Conservation (phyloP, 2,797 vertebrate genomes). For the Alectoris magna region DNA sequence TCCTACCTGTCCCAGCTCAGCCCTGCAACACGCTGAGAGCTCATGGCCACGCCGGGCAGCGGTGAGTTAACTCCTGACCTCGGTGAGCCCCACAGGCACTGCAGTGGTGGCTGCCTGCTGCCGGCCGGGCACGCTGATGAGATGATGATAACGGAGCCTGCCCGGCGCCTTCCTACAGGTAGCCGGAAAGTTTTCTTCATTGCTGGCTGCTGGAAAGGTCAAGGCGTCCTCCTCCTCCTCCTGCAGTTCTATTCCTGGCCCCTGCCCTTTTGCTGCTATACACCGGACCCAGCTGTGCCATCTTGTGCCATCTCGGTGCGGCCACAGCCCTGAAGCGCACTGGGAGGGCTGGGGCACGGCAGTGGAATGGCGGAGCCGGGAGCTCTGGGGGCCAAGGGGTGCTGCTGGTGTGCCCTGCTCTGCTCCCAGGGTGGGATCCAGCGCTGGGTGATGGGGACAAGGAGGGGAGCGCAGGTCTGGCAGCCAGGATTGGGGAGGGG, state of each 20-base stretch:
- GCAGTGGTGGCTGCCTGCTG: neutral
- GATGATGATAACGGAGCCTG: constrained; percentile 5
- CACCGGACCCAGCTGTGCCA: neutral
- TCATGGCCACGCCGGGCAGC: rapidly evolving
- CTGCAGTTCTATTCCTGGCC: constrained; percentile 44
- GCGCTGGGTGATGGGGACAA: neutral
- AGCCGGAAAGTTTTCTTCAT: constrained; percentile 49
- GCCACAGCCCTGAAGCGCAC: neutral
- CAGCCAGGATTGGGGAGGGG: rapidly evolving
- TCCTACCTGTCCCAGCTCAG: neutral
- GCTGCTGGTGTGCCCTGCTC: neutral
- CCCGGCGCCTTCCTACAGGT: constrained; percentile 49
- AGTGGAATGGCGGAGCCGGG: neutral
- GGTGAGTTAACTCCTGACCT: neutral
- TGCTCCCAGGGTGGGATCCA: neutral
- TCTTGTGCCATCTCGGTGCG: neutral
- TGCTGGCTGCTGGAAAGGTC: constrained; percentile 64
- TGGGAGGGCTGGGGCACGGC: neutral
- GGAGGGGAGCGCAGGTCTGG: rapidly evolving
- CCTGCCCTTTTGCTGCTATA: constrained; percentile 45
- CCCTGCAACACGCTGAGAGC: neutral
- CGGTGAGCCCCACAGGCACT: neutral
- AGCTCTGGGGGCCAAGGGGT: neutral
- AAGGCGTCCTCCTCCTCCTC: constrained; percentile 34
- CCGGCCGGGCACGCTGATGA: neutral